Conservation (phyloP, 1,140 invertebrate genomes). For the Drosophila ironensis region DNA sequence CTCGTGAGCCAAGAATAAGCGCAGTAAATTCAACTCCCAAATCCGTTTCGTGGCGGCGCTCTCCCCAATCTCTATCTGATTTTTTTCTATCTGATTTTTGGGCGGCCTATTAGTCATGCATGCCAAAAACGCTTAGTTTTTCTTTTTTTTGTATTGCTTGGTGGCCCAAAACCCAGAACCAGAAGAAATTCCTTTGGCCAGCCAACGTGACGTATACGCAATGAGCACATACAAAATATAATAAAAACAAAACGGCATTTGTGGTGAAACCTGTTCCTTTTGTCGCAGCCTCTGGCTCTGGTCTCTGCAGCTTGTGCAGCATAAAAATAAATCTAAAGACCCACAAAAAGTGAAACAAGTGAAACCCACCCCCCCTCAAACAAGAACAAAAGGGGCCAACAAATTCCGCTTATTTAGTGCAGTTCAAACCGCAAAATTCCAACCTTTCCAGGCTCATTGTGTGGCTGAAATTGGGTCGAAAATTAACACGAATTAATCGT, state of each 20-base stretch:
- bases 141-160: no score
- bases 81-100: constrained; percentile 18
- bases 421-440: constrained; percentile 27
- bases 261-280: constrained; percentile 54
- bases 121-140: background rate
- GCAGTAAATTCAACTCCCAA: constrained; percentile 4
- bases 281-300: no score
- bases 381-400: no score
- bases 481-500: constrained; percentile 64
- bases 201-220: constrained; percentile 44
- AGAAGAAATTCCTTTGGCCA: background rate
- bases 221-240: no score
- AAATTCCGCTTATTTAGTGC: constrained; percentile 49
- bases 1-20: constrained; percentile 56
- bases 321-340: constrained; percentile 1
- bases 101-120: constrained; percentile 58
- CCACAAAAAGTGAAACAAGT: constrained; percentile 11
- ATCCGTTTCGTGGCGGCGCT: background rate
- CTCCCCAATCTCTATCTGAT: background rate
- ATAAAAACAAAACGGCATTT: constrained; percentile 44
- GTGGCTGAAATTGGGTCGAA: constrained; percentile 34
- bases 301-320: constrained; percentile 26
- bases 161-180: no score
- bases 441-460: constrained; percentile 5
- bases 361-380: no score